Evolutionary conservation across 1,140 invertebrate genomes (phyloP), one percentile per base, ranked within the genome.

Genomic region (Heliconius eleuchia): DNA sequence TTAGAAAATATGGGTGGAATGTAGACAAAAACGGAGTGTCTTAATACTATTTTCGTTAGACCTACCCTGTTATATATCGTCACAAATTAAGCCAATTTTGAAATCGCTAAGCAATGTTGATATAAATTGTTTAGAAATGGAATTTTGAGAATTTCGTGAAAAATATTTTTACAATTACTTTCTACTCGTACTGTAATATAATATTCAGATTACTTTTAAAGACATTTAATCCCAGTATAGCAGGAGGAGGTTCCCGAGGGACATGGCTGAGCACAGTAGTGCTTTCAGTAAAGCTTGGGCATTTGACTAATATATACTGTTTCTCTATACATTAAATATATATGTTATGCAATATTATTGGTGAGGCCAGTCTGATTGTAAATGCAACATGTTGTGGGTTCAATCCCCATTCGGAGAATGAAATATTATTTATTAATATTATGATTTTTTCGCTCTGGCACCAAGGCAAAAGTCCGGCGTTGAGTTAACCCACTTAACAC

Each of bases 251-350:
- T 66, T 66, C 60, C 27, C 23, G 9, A 13, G 60, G 23, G 60
- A 30, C 9, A 4, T 30, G 23, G 4, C 23, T n/a, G 60, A 66
- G 60, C 23, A 66, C 27, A 3, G 27, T 66, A 66, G 60, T 30
- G 60, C 27, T 66, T 30, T 66, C 13, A 66, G 27, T 66, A 30
- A 66, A 66, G 27, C 27, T 23, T 66, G 27, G 60, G 60, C 60
- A 11, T 66, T 16, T 30, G 23, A 66, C 23, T 30, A 27, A 66
- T 66, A 66, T 30, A 66, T 30, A n/a, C 27, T 74, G 73, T 74
- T 82, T 83, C 79, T 88, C 82, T 88, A 88, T 96, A 57, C 2
- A 8, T 57, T 57, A 57, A 11, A 57, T 9, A 57, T 23, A 23
- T 37, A 37, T 7, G 34, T 37, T 37, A 37, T 34, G 34, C 3